Evolutionary conservation across 2,888 invertebrate species (phyloP).

Genomic region (Koerneria pararmatus): DNA sequence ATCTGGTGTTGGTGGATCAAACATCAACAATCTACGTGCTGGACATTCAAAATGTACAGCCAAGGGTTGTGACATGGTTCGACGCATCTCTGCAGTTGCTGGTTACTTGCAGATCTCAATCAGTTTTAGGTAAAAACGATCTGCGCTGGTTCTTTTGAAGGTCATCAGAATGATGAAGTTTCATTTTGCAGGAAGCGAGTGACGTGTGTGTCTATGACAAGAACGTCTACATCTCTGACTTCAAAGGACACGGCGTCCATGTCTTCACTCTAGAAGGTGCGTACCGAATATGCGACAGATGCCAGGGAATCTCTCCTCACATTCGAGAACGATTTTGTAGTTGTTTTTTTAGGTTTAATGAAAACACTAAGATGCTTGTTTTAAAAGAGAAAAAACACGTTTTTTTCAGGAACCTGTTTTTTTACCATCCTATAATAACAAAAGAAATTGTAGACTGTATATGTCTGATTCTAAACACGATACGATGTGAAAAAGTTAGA

Average conservation of each 20-base stretch:
- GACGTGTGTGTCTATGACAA: slow-evolving; percentile 51
- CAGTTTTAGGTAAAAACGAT: too few relatives aligned
- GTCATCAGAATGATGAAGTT: slow-evolving; percentile 20
- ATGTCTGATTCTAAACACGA: too few relatives aligned
- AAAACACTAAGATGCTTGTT: neutral
- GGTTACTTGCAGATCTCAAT: too few relatives aligned
- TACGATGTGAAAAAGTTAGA: too few relatives aligned
- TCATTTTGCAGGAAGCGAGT: slow-evolving; percentile 37
- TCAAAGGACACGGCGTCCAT: slow-evolving; percentile 51
- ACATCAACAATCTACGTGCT: slow-evolving; percentile 20
- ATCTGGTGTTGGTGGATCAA: slow-evolving; percentile 48
- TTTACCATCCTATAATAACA: too few relatives aligned
- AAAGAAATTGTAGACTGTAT: too few relatives aligned
- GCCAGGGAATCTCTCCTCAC: too few relatives aligned
- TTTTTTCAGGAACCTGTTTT: too few relatives aligned
- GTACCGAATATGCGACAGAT: too few relatives aligned
- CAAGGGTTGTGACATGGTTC: slow-evolving; percentile 37
- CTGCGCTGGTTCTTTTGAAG: too few relatives aligned
- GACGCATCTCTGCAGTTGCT: slow-evolving; percentile 41
- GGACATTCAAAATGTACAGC: slow-evolving; percentile 23
- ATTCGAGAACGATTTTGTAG: too few relatives aligned
- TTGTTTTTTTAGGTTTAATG: neutral
- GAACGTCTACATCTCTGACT: slow-evolving; percentile 50
- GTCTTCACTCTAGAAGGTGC: slow-evolving; percentile 46
- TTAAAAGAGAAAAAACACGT: too few relatives aligned